Evolutionary conservation across 2,888 invertebrate genomes (phyloP), one percentile per base, ranked within the genome.

Genomic region (Encarsia formosa): DNA sequence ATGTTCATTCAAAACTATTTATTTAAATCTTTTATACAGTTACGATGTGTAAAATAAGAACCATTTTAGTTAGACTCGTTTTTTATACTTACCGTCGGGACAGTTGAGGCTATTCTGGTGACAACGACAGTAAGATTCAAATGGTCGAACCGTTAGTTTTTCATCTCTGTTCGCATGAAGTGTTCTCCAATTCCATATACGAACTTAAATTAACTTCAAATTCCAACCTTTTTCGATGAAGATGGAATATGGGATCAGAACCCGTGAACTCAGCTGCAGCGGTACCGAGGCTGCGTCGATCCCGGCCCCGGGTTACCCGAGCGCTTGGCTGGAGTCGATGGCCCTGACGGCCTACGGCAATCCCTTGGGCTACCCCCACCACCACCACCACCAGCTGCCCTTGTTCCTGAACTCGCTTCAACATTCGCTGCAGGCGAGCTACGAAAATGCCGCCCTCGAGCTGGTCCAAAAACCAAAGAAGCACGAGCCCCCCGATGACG

Each of bases 241-340:
- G 74, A 74, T 74, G 74, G 73, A 74, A 70, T 73, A 74, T 73
- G 74, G 74, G 65, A 70, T 73, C 63, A 73, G 74, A 9, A 46
- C 18, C 31, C 46, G 48, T 2, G 44, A 19, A 11, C 15, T 13
- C 23, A 24, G 15, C 13, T n/a, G n/a, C n/a, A n/a, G n/a, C n/a
- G n/a, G n/a, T n/a, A n/a, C n/a, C n/a, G n/a, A 13, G n/a, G n/a
- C 16, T 23, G 16, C 15, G 5, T 22, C 23, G 15, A 9, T 31
- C 3, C 31, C 5, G 39, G 41, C 9, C 32, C 18, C 15, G 19
- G 49, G 20, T 16, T 29, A 2, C 26, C 34, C 6, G 19, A 20
- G 24, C 24, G 43, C 18, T 8, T 49, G 49, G 46, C 24, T 52
- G 35, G 52, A 44, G 29, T 26, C 38, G 16, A 41, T 43, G 15